Evolutionary conservation across 1,140 invertebrate species (phyloP).

Genomic region (Ectropis grisescens): DNA sequence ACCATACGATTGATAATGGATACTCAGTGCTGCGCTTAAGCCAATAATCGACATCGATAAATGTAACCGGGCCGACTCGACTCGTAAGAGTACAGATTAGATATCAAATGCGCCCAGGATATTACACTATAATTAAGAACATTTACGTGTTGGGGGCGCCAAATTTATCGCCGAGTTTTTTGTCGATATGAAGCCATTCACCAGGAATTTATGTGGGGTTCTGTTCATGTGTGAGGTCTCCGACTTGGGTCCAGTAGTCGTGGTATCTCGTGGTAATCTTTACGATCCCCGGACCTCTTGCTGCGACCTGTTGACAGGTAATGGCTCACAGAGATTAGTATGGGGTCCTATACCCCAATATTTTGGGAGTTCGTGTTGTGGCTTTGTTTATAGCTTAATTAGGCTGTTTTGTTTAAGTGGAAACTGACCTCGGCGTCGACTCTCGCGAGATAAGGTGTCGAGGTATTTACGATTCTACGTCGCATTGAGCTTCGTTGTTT

Average conservation of each 20-base stretch:
- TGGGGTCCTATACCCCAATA: slow-evolving; percentile 33
- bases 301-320: slow-evolving; percentile 60
- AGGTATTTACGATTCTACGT: slow-evolving; percentile 63
- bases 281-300: slow-evolving; percentile 52
- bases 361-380: slow-evolving; percentile 57
- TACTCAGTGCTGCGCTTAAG: slow-evolving; percentile 21
- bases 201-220: slow-evolving; percentile 55
- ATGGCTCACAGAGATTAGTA: slow-evolving; percentile 58
- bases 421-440: slow-evolving; percentile 36
- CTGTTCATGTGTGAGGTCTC: slow-evolving; percentile 65
- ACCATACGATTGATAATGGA: too few relatives aligned
- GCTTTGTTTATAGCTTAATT: slow-evolving; percentile 69
- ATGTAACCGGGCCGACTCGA: slow-evolving; percentile 26
- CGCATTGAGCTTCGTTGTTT: slow-evolving; percentile 31
- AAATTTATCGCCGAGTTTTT: slow-evolving; percentile 68
- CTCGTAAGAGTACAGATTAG: slow-evolving; percentile 55
- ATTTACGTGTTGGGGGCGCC: slow-evolving; percentile 65
- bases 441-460: slow-evolving; percentile 61
- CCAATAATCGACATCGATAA: slow-evolving; percentile 42
- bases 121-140: slow-evolving; percentile 67
- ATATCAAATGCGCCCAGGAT: slow-evolving; percentile 50
- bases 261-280: slow-evolving; percentile 65
- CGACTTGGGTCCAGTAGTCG: slow-evolving; percentile 48
- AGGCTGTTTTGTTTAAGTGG: slow-evolving; percentile 65
- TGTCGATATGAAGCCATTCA: slow-evolving; percentile 58